These are phyloP conservation scores for Columba janthina DNA, from an alignment of 2,113 vertebrate species.

Conservation along the genomic window DNA sequence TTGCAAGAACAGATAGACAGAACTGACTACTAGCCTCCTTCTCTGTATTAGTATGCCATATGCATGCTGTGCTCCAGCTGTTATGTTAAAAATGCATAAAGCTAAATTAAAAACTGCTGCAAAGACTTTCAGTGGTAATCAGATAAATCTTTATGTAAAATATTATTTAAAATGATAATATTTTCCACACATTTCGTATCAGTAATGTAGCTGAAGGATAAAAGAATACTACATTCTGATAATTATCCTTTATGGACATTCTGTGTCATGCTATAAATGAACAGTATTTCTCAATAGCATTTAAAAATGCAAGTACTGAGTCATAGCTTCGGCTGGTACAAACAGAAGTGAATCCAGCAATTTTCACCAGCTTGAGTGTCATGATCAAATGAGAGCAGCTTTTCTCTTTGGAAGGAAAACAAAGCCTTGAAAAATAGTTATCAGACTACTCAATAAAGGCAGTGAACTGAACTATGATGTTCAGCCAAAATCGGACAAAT, in stretches of 20 bases:
- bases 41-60: conserved; percentile 48
- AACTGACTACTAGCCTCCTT: not conserved
- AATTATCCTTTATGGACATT: conserved; percentile 8
- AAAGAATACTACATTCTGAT: not conserved
- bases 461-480: not conserved
- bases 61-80: conserved; percentile 54
- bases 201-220: not conserved
- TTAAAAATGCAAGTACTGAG: not conserved
- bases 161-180: conserved; percentile 55
- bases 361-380: conserved; percentile 19
- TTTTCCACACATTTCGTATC: conserved; percentile 1
- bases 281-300: not conserved
- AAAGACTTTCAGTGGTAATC: conserved; percentile 54
- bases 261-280: not conserved
- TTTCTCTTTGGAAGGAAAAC: conserved; percentile 15
- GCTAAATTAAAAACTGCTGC: conserved; percentile 70
- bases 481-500: not conserved
- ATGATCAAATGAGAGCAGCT: not conserved
- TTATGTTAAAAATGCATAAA: conserved; percentile 72
- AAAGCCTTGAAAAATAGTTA: conserved; percentile 1
- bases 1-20: not conserved
- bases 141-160: conserved; percentile 49
- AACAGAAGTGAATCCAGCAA: not conserved
- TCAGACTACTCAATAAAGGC: not conserved
- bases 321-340: conserved; percentile 5